Evolutionary conservation across 2,888 invertebrate species (phyloP).

Genomic region (Agrochola lychnidis): DNA sequence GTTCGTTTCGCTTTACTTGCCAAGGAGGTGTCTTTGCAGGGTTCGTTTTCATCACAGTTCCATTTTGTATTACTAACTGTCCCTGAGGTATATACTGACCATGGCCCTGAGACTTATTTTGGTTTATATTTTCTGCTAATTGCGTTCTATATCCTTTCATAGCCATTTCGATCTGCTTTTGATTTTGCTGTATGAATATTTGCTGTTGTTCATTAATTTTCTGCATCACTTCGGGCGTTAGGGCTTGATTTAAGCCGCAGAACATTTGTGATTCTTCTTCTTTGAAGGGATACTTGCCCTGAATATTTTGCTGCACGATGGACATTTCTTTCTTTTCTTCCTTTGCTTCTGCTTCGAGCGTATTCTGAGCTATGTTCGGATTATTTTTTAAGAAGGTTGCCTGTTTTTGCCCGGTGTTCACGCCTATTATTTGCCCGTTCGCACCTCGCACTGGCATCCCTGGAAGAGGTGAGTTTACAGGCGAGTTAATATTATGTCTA

Average conservation of each 20-base stretch:
- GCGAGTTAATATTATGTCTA: slow-evolving; percentile 72
- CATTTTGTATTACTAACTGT: slow-evolving; percentile 87
- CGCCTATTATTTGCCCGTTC: slow-evolving; percentile 91
- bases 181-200: slow-evolving; percentile 90
- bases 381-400: slow-evolving; percentile 75
- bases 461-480: slow-evolving; percentile 72
- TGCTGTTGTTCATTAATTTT: slow-evolving; percentile 91
- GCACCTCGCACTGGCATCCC: slow-evolving; percentile 89
- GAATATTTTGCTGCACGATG: slow-evolving; percentile 66
- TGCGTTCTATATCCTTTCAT: slow-evolving; percentile 88
- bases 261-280: slow-evolving; percentile 87
- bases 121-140: slow-evolving; percentile 78
- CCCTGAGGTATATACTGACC: slow-evolving; percentile 83
- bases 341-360: slow-evolving; percentile 76
- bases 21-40: slow-evolving; percentile 91
- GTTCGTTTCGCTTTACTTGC: slow-evolving; percentile 88
- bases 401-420: slow-evolving; percentile 87
- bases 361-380: slow-evolving; percentile 70
- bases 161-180: slow-evolving; percentile 89
- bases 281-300: slow-evolving; percentile 76
- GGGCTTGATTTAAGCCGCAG: slow-evolving; percentile 86
- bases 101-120: slow-evolving; percentile 78
- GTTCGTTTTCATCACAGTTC: slow-evolving; percentile 88
- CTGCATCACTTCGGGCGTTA: slow-evolving; percentile 90
- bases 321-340: slow-evolving; percentile 80